Conservation (phyloP, 2,113 vertebrate species). For the Mustelus asterias region DNA sequence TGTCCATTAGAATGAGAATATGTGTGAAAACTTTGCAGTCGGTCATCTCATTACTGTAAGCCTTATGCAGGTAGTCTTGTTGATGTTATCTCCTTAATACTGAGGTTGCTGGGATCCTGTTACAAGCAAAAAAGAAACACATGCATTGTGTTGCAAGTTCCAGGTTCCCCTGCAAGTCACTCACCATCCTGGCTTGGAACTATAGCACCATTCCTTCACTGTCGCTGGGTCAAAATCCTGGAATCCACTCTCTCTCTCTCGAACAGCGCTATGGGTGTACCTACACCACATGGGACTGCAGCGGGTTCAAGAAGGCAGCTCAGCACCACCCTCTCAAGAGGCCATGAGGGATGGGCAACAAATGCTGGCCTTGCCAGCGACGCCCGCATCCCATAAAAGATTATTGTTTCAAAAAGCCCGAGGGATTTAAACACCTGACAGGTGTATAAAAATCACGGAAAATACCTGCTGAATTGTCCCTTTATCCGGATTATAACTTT, state of each 20-base stretch:
- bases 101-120: slow-evolving; percentile 20
- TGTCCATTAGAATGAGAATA: background rate
- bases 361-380: background rate
- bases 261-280: background rate
- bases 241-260: background rate
- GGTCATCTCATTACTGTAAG: background rate
- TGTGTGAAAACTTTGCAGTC: too few species aligned
- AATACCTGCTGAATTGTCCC: background rate
- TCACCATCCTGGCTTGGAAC: background rate
- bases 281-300: background rate
- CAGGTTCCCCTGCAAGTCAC: background rate
- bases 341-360: background rate
- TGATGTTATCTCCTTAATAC: background rate
- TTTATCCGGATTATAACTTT: background rate
- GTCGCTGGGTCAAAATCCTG: background rate
- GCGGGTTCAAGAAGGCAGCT: background rate
- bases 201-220: background rate
- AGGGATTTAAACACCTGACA: too few species aligned
- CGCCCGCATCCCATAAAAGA: background rate
- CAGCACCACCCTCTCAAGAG: background rate
- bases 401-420: background rate
- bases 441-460: background rate
- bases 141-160: background rate
- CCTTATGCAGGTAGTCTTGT: background rate
- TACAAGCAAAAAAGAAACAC: background rate